Evolutionary conservation across 2,797 vertebrate species (phyloP).

Genomic region (Carcharodon carcharias): DNA sequence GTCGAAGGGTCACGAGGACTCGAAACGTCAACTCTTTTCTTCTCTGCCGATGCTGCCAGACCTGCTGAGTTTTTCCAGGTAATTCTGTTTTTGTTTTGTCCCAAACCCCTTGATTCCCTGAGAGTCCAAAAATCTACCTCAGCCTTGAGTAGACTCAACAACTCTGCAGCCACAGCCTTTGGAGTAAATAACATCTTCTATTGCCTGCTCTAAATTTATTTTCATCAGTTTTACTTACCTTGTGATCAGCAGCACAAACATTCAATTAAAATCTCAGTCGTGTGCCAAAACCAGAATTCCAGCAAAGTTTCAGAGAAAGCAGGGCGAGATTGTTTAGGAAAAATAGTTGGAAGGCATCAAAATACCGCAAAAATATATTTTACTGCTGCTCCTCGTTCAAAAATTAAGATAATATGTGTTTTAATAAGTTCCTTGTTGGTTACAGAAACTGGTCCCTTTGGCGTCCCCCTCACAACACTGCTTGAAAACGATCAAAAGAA

Average conservation of each 20-base stretch:
- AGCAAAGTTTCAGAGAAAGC: neutral
- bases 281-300: neutral
- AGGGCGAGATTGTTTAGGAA: neutral
- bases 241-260: neutral
- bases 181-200: neutral
- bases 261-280: neutral
- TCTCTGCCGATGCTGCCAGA: no score
- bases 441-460: conserved; percentile 79
- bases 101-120: neutral
- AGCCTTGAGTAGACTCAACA: neutral
- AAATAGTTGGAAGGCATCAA: neutral
- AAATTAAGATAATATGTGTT: neutral
- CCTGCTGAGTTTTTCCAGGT: no score
- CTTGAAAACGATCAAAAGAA: conserved; percentile 83
- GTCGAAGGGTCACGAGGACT: no score
- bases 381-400: neutral
- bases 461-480: conserved; percentile 70
- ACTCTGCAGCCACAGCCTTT: neutral
- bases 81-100: no score
- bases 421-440: neutral
- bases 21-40: no score
- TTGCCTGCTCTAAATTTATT: neutral
- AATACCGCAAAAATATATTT: neutral
- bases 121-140: neutral
- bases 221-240: neutral